Evolutionary conservation across 2,797 vertebrate genomes (phyloP).

Genomic region (Poecile montanus): DNA sequence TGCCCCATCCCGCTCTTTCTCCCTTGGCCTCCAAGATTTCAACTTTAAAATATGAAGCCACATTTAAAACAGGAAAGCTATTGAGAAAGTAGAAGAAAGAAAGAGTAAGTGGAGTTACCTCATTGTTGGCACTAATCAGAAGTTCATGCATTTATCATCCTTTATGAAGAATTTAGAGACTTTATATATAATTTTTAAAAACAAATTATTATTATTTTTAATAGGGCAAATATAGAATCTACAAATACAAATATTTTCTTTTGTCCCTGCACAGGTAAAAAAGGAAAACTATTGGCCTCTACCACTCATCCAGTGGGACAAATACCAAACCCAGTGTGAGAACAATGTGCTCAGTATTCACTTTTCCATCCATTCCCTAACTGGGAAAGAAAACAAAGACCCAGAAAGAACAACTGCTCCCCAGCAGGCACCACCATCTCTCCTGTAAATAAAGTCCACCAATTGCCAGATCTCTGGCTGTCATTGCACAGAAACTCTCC

Average conservation of each 20-base stretch:
- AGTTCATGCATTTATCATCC: not conserved
- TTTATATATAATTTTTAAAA: not conserved
- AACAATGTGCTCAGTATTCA: not conserved
- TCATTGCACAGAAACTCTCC: not conserved
- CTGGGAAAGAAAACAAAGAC: not conserved
- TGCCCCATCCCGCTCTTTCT: rapidly evolving
- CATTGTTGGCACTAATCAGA: not conserved
- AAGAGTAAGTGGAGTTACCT: not conserved
- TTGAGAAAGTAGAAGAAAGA: not conserved
- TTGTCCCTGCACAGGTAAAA: not conserved
- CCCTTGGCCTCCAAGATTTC: not conserved
- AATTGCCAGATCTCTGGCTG: not conserved
- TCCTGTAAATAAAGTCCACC: not conserved
- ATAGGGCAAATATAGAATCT: not conserved
- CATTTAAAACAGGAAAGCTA: not conserved
- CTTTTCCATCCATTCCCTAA: not conserved
- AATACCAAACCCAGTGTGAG: not conserved
- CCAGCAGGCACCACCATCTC: not conserved
- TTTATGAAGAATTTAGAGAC: not conserved
- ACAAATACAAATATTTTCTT: not conserved
- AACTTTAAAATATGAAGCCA: not conserved
- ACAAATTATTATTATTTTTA: not conserved
- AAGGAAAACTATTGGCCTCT: not conserved
- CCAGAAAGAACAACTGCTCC: not conserved
- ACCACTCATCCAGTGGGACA: not conserved